Evolutionary conservation across 2,797 vertebrate genomes (phyloP).

Genomic region (Botia kubotai): DNA sequence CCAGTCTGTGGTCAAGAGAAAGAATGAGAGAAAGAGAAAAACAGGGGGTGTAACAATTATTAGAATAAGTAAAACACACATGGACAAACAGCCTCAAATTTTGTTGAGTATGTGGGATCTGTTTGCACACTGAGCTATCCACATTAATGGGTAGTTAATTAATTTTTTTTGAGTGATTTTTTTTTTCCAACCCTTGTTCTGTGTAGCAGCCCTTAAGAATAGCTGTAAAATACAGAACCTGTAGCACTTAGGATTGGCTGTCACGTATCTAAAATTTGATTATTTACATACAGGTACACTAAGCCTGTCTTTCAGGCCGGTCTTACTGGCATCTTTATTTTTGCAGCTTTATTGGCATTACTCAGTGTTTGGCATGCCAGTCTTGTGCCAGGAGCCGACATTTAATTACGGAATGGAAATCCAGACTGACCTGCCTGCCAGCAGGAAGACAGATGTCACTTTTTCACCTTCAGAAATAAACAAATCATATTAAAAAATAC

Average conservation of each 20-base stretch:
- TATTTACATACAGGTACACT: not conserved
- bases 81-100: too few species aligned
- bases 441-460: conserved; percentile 49
- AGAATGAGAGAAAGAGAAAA: too few species aligned
- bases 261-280: not conserved
- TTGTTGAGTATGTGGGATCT: too few species aligned
- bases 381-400: conserved; percentile 45
- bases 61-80: too few species aligned
- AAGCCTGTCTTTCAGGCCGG: conserved; percentile 17
- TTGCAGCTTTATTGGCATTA: conserved; percentile 29
- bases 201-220: too few species aligned
- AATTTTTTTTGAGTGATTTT: too few species aligned
- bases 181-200: too few species aligned
- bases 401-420: conserved; percentile 55
- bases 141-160: too few species aligned
- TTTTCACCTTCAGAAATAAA: conserved; percentile 46
- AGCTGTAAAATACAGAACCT: too few species aligned
- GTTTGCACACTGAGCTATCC: too few species aligned
- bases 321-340: not conserved
- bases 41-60: too few species aligned
- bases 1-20: conserved; percentile 75
- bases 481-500: conserved; percentile 23
- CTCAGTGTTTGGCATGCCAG: conserved; percentile 45
- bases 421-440: conserved; percentile 35
- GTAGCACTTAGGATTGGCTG: not conserved